These are phyloP conservation scores for Ischnus inquisitorius DNA, from an alignment of 2,888 invertebrate genomes.

Conservation along the genomic window DNA sequence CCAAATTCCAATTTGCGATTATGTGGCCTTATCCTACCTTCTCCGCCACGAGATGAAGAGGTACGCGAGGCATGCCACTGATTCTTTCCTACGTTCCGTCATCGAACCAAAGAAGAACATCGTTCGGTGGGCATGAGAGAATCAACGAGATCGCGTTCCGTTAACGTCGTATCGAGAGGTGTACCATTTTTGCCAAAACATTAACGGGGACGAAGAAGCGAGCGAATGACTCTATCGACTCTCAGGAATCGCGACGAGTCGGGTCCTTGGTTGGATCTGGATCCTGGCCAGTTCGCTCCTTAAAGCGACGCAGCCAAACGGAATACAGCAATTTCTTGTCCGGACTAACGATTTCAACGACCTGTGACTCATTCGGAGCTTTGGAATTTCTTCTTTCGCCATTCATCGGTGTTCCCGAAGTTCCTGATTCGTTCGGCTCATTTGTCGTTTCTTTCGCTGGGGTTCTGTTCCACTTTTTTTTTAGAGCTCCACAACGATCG, in stretches of 20 bases:
- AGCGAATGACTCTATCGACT: slow-evolving; percentile 66
- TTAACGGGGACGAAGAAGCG: background rate
- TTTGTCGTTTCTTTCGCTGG: slow-evolving; percentile 8
- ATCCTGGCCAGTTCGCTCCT: slow-evolving; percentile 35
- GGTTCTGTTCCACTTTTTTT: background rate
- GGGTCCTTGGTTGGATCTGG: slow-evolving; percentile 56
- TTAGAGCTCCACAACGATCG: background rate
- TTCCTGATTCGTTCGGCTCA: slow-evolving; percentile 33
- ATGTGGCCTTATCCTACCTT: background rate
- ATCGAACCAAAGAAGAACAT: background rate
- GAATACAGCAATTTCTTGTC: slow-evolving; percentile 76
- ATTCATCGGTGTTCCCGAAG: slow-evolving; percentile 22
- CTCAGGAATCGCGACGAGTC: slow-evolving; percentile 63
- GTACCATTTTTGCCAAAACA: slow-evolving; percentile 49
- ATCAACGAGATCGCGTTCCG: slow-evolving; percentile 23
- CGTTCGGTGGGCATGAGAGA: slow-evolving; percentile 17
- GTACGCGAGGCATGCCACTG: background rate
- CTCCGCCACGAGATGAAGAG: background rate
- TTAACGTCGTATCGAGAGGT: slow-evolving; percentile 8
- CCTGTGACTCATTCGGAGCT: slow-evolving; percentile 32
- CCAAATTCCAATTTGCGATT: slow-evolving; percentile 55
- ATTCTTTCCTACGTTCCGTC: background rate
- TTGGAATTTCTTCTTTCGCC: slow-evolving; percentile 31
- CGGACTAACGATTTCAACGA: slow-evolving; percentile 56
- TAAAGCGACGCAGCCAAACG: slow-evolving; percentile 74